phyloP scores from a whole-genome alignment of 2,888 invertebrate genomes.

The Azorinus chamasolen region DNA sequence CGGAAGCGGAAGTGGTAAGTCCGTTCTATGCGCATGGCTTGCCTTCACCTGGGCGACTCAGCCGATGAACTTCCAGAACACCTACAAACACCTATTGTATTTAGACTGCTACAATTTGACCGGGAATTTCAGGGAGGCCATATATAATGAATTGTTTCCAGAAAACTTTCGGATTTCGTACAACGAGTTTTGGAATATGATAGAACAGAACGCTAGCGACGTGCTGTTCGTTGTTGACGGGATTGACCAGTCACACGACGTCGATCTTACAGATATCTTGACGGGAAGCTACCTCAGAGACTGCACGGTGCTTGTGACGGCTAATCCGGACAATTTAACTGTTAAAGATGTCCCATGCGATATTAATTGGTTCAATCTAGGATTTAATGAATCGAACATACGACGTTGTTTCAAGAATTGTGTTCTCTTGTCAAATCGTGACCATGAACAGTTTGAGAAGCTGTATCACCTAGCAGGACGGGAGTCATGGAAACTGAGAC shows the following conservation, averaged over 20 bases:
- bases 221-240: conserved; percentile 80
- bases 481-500: conserved; percentile 56
- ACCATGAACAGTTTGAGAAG: conserved; percentile 69
- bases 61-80: conserved; percentile 64
- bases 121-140: conserved; percentile 59
- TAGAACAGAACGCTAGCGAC: conserved; percentile 72
- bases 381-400: conserved; percentile 63
- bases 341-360: conserved; percentile 62
- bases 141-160: conserved; percentile 75
- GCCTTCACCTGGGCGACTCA: conserved; percentile 79
- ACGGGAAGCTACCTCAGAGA: conserved; percentile 65
- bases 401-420: conserved; percentile 69
- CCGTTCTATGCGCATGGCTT: conserved; percentile 76
- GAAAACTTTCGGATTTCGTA: conserved; percentile 69
- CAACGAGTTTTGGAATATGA: conserved; percentile 75
- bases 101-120: conserved; percentile 64
- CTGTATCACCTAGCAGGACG: conserved; percentile 61
- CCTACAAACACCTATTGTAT: conserved; percentile 70
- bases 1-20: conserved; percentile 81
- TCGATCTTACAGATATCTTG: conserved; percentile 67
- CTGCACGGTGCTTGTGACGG: conserved; percentile 72
- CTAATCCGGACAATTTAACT: conserved; percentile 63
- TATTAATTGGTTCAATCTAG: conserved; percentile 69
- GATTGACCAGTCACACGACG: conserved; percentile 63
- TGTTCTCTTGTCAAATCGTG: conserved; percentile 62